Conservation (phyloP, 2,113 vertebrate genomes). For the Anguilla rostrata region DNA sequence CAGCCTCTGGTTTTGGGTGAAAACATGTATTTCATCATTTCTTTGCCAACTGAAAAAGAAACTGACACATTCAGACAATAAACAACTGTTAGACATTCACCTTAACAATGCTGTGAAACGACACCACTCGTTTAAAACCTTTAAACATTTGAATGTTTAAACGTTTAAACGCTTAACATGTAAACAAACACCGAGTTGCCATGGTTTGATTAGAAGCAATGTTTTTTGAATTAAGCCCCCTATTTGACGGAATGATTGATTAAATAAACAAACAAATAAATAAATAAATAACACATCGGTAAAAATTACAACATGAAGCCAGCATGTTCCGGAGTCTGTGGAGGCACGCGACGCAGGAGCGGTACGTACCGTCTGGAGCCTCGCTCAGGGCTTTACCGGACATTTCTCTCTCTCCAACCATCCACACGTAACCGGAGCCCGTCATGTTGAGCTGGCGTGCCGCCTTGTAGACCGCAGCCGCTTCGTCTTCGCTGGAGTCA, state of each 20-base stretch:
- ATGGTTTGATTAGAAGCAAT: neutral
- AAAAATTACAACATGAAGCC: neutral
- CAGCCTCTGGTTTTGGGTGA: slow-evolving; percentile 42
- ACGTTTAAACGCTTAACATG: slow-evolving; percentile 46
- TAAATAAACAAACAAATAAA: neutral
- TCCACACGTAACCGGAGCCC: slow-evolving; percentile 93
- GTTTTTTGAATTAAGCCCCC: neutral
- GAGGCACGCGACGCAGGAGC: neutral
- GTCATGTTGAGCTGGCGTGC: slow-evolving; percentile 97
- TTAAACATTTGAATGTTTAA: slow-evolving; percentile 51
- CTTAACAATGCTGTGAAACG: slow-evolving; percentile 47
- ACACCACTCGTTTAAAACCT: slow-evolving; percentile 47
- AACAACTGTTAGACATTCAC: slow-evolving; percentile 48
- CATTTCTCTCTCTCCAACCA: slow-evolving; percentile 95
- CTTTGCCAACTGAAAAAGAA: slow-evolving; percentile 50
- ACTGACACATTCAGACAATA: slow-evolving; percentile 51
- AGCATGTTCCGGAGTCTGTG: neutral
- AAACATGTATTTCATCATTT: slow-evolving; percentile 50
- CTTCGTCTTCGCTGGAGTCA: slow-evolving; percentile 88
- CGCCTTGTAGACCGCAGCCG: slow-evolving; percentile 86
- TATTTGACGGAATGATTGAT: neutral
- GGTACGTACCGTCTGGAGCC: slow-evolving; percentile 86
- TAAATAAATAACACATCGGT: neutral
- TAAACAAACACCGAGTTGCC: slow-evolving; percentile 36
- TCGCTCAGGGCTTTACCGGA: slow-evolving; percentile 91